Evolutionary conservation across 2,797 vertebrate genomes (phyloP).

Genomic region (Platalea minor): DNA sequence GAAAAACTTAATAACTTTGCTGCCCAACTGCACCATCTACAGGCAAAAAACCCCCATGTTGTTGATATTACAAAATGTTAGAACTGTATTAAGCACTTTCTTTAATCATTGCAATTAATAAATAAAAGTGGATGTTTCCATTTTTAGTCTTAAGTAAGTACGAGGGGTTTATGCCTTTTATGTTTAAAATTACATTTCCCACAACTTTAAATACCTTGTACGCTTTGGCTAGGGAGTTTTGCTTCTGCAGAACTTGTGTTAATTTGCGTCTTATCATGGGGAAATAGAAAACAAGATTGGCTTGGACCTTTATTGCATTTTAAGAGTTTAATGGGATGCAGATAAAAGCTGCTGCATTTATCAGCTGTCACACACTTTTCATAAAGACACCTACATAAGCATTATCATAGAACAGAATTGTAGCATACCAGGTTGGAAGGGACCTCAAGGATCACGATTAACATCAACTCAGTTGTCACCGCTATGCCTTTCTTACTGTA

Average conservation of each 20-base stretch:
- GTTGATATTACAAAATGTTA: not conserved
- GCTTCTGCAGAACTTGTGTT: not conserved
- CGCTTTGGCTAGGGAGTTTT: not conserved
- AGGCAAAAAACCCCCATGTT: not conserved
- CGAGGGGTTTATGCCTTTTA: not conserved
- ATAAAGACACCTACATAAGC: not conserved
- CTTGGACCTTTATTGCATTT: not conserved
- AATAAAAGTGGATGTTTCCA: not conserved
- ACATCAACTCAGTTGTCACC: constrained; percentile 15
- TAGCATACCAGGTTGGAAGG: too few species aligned
- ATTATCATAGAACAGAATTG: not conserved
- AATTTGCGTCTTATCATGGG: not conserved
- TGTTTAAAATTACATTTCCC: not conserved
- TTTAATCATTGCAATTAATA: not conserved
- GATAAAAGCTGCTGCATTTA: constrained; percentile 37
- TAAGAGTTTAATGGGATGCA: not conserved
- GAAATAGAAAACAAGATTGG: not conserved
- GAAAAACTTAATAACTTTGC: not conserved
- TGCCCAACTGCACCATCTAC: constrained; percentile 61
- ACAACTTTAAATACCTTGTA: not conserved
- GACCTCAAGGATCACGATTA: constrained; percentile 17
- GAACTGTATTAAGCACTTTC: not conserved
- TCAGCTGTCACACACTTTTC: constrained; percentile 6
- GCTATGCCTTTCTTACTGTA: not conserved
- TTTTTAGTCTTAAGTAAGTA: not conserved